Conservation (phyloP, 2,113 vertebrate species). For the Fukomys damarensis region DNA sequence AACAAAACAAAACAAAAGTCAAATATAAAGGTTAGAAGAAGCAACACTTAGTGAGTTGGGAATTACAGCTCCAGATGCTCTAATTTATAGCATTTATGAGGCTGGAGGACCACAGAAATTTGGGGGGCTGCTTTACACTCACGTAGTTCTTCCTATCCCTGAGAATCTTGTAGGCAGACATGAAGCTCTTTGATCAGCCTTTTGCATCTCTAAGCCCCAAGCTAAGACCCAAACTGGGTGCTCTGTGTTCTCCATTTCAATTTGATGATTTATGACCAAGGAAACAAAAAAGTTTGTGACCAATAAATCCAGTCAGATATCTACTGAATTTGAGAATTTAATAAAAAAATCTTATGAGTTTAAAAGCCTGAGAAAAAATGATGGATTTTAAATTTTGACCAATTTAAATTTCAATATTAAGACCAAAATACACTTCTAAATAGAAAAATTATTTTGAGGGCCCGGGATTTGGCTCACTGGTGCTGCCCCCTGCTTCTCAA, state of each 20-base stretch:
- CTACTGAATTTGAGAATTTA: background rate
- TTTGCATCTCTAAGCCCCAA: background rate
- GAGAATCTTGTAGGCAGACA: background rate
- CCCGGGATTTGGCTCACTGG: too few relatives aligned
- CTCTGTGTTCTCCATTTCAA: background rate
- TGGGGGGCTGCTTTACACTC: background rate
- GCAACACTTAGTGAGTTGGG: background rate
- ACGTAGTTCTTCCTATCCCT: background rate
- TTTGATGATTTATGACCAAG: background rate
- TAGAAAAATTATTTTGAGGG: conserved; percentile 1
- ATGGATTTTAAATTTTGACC: background rate
- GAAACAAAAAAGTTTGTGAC: conserved; percentile 16
- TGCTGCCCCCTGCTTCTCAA: too few relatives aligned
- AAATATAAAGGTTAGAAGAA: background rate
- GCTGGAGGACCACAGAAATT: background rate
- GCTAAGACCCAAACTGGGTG: background rate
- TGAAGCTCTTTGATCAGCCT: background rate
- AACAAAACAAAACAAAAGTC: background rate
- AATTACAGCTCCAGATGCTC: background rate
- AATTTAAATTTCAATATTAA: background rate
- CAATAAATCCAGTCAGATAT: background rate
- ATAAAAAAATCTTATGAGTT: background rate
- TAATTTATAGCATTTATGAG: background rate
- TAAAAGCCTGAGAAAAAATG: background rate
- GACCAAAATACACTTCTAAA: conserved; percentile 35